phyloP scores from a whole-genome alignment of 2,797 vertebrate genomes.

The Sebastes kiyomatsui region DNA sequence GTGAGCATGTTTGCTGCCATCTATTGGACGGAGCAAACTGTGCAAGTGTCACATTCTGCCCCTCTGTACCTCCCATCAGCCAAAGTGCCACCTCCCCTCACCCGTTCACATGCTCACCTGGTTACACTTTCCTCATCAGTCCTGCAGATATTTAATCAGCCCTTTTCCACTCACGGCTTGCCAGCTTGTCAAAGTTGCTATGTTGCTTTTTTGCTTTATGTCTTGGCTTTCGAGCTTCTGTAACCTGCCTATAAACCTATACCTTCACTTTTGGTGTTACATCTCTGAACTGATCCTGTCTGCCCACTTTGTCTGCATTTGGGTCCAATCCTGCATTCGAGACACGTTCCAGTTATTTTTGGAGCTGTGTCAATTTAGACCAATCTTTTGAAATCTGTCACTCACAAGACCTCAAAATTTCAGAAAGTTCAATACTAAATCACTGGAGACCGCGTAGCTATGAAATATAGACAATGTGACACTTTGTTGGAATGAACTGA shows the following conservation, averaged over 20 bases:
- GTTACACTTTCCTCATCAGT: background rate
- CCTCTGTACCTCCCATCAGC: background rate
- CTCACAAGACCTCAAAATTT: background rate
- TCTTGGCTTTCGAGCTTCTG: background rate
- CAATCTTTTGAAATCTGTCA: background rate
- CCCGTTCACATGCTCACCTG: background rate
- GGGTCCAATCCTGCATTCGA: background rate
- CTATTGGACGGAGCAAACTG: background rate
- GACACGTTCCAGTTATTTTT: background rate
- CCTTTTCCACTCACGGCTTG: background rate
- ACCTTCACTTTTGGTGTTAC: background rate
- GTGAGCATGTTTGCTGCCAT: conserved; percentile 4
- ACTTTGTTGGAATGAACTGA: no score
- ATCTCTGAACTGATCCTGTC: background rate
- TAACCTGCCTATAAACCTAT: background rate
- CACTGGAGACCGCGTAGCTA: background rate
- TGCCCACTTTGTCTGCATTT: background rate
- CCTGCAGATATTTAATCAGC: background rate
- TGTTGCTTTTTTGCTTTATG: background rate
- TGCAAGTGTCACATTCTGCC: background rate
- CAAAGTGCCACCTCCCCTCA: background rate
- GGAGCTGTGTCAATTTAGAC: background rate
- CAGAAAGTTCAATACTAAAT: background rate
- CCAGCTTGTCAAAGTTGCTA: background rate
- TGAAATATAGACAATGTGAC: background rate